phyloP scores from a whole-genome alignment of 2,113 vertebrate genomes.

The Acrocephalus kingi region DNA sequence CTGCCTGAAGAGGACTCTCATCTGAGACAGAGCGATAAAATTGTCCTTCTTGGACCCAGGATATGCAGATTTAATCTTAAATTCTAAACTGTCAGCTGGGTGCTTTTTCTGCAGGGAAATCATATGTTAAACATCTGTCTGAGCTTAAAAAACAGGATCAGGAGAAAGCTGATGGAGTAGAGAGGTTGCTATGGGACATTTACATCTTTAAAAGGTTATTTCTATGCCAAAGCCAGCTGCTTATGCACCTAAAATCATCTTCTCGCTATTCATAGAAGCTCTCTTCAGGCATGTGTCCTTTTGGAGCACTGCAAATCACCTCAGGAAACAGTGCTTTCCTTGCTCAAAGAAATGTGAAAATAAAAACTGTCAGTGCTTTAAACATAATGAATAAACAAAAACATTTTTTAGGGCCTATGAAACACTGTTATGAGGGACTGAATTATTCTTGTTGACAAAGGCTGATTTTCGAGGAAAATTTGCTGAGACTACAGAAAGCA shows the following conservation, averaged over 20 bases:
- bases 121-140: neutral
- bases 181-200: neutral
- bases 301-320: neutral
- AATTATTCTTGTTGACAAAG: neutral
- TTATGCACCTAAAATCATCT: neutral
- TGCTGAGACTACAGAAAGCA: neutral
- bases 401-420: neutral
- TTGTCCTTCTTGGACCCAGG: neutral
- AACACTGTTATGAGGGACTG: neutral
- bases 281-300: neutral
- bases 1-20: neutral
- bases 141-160: neutral
- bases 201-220: neutral
- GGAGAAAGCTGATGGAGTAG: neutral
- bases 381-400: neutral
- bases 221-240: neutral
- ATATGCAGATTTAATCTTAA: neutral
- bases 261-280: neutral
- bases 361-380: neutral
- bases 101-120: neutral
- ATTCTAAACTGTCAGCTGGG: neutral
- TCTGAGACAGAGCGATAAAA: neutral
- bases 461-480: neutral
- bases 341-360: neutral
- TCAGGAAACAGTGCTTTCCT: neutral